Evolutionary conservation across 1,140 invertebrate genomes (phyloP), one percentile per base, ranked within the genome.

Genomic region (Drosophila pectinifera): DNA sequence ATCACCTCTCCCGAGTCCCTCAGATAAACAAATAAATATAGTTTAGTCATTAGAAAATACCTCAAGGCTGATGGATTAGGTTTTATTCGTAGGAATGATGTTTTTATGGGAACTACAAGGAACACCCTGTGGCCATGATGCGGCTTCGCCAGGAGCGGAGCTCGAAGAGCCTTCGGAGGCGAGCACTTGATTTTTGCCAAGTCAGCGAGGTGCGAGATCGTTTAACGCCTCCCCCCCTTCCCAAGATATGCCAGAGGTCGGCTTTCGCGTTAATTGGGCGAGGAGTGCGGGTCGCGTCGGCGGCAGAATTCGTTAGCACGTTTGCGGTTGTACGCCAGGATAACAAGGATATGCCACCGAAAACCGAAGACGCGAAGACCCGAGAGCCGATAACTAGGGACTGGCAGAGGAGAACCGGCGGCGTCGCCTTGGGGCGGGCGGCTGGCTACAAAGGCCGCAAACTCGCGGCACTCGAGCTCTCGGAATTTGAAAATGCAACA

Each of bases 401-500:
- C 42, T 45, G 26, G 13, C 22, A 22, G 20, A 38, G 24, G 56
- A 8, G 26, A 18, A 42, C 38, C 57, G 53, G 46, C 53, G 48
- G 16, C 36, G 58, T 24, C 65, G 36, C 34, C 58, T 28, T 34
- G 28, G 63, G 64, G 46, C 36, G 63, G 64, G 39, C 80, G 81
- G 81, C 78, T 51, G 16, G 22, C 63, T 63, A 80, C 82, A 85
- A 85, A 85, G 81, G 49, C 57, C 59, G 16, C 42, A 68, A 49
- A 41, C 58, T 57, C 45, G 73, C 72, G 73, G 61, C 76, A 78
- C 72, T 88, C 76, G 84, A 59, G 59, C 72, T 89, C 84, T 80
- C 34, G 79, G 83, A 88, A 88, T 88, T 68, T 57, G 70, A 82
- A 76, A 83, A 89, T 89, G 84, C 84, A 89, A 89, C 86, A 89